These are phyloP conservation scores for Drosophila ohnishii DNA, from an alignment of 1,140 invertebrate genomes.

Conservation along the genomic window DNA sequence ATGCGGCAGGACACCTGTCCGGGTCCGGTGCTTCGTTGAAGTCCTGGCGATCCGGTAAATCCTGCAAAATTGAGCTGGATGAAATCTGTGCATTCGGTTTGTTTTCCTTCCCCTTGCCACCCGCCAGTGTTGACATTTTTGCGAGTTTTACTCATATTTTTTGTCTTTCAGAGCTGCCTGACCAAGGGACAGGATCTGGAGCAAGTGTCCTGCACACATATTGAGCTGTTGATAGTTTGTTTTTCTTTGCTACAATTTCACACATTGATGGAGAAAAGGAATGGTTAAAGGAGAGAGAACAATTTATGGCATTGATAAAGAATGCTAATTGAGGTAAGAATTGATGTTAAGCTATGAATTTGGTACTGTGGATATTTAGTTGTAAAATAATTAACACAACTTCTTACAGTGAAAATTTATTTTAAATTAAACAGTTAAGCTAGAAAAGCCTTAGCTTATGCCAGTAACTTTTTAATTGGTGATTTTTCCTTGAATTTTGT, in stretches of 20 bases:
- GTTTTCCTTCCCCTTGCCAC: background rate
- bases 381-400: background rate
- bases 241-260: conserved; percentile 30
- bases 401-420: background rate
- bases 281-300: background rate
- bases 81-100: conserved; percentile 43
- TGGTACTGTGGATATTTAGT: background rate
- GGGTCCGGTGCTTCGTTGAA: conserved; percentile 1
- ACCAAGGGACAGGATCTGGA: conserved; percentile 4
- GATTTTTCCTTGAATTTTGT: background rate
- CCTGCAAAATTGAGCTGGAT: conserved; percentile 48
- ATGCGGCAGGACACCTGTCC: conserved; percentile 44
- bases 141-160: conserved; percentile 44
- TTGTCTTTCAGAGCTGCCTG: conserved; percentile 4
- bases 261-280: background rate
- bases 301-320: conserved; percentile 10
- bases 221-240: conserved; percentile 34
- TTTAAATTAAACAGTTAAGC: background rate
- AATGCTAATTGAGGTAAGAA: conserved; percentile 18
- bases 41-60: conserved; percentile 35
- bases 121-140: conserved; percentile 50
- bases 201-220: conserved; percentile 17
- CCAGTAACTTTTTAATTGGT: background rate
- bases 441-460: background rate
- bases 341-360: background rate